phyloP scores from a whole-genome alignment of 2,113 vertebrate genomes.

The Heliornis fulica region DNA sequence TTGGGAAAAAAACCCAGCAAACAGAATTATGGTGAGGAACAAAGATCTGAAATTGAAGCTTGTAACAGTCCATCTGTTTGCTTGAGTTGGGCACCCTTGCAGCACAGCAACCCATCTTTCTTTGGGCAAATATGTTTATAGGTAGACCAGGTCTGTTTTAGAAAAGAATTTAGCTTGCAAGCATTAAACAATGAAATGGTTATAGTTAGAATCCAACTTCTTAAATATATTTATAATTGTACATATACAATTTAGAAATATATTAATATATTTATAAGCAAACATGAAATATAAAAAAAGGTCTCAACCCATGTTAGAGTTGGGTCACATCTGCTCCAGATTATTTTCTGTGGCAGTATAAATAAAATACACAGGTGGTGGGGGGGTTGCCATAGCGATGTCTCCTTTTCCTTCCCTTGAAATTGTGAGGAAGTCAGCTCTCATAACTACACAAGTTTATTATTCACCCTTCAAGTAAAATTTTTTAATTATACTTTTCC shows the following conservation, averaged over 20 bases:
- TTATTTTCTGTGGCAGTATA: neutral
- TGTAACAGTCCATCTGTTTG: neutral
- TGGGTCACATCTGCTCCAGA: neutral
- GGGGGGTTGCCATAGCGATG: neutral
- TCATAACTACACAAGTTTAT: neutral
- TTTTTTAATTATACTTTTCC: neutral
- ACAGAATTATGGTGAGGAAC: neutral
- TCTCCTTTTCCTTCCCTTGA: neutral
- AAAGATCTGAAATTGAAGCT: neutral
- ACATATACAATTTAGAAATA: no score
- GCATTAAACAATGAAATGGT: neutral
- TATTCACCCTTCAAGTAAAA: neutral
- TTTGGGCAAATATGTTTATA: neutral
- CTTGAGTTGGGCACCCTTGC: neutral
- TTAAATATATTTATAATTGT: no score
- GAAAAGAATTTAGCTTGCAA: neutral
- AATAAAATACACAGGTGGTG: neutral
- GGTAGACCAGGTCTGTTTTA: neutral
- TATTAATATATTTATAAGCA: no score
- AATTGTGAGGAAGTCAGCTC: neutral
- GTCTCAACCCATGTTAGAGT: neutral
- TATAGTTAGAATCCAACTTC: neutral
- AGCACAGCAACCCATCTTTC: neutral
- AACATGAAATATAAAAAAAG: neutral
- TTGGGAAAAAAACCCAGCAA: accelerated